These are phyloP conservation scores for Circaetus cinerascens DNA, from an alignment of 2,113 vertebrate species.

Conservation along the genomic window DNA sequence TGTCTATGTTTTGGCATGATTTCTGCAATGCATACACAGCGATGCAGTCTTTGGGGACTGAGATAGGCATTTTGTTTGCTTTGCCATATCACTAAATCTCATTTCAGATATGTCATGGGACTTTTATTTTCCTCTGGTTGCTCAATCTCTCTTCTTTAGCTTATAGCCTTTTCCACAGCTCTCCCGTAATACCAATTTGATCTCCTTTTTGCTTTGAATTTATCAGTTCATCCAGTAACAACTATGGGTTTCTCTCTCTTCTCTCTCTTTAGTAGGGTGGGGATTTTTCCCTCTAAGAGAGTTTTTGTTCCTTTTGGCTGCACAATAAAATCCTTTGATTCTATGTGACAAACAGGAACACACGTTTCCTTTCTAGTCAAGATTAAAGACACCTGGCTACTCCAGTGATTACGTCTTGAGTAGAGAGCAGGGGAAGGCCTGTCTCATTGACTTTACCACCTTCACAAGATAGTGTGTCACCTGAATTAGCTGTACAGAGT, in stretches of 20 bases:
- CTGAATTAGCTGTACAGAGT: background rate
- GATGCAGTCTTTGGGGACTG: background rate
- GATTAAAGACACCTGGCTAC: background rate
- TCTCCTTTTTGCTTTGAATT: slow-evolving; percentile 22
- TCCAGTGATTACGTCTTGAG: background rate
- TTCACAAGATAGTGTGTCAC: background rate
- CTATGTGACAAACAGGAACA: background rate
- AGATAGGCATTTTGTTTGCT: background rate
- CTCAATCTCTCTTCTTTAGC: background rate
- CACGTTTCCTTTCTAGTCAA: background rate
- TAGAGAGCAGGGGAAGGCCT: background rate
- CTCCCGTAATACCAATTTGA: background rate
- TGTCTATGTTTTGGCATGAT: background rate
- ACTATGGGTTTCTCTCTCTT: background rate
- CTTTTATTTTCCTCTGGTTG: background rate
- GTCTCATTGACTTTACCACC: background rate
- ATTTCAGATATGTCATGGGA: background rate
- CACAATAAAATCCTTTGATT: slow-evolving; percentile 31
- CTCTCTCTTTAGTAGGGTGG: background rate
- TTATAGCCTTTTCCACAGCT: background rate
- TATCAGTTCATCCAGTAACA: background rate
- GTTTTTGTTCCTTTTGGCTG: slow-evolving; percentile 30
- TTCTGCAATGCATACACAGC: background rate
- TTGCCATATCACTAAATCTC: background rate
- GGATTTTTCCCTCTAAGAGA: background rate